Conservation (phyloP, 1,140 invertebrate species). For the Diorhabda sublineata region DNA sequence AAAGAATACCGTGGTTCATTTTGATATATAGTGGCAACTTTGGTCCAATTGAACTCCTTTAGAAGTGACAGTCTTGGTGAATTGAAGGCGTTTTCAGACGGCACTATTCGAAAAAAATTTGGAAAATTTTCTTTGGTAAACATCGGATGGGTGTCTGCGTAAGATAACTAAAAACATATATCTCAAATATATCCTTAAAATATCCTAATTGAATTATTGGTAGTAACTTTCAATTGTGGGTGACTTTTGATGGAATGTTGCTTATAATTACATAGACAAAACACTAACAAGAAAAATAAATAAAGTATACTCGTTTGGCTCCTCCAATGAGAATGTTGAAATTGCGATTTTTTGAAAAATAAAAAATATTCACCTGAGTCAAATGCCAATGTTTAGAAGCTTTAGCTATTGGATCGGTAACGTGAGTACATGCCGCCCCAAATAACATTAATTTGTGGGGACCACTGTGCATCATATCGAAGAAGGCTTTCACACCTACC, state of each 20-base stretch:
- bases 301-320: no score
- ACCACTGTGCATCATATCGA: conserved; percentile 94
- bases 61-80: conserved; percentile 83
- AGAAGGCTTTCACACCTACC: conserved; percentile 96
- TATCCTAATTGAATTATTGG: background rate
- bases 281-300: no score
- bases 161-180: conserved; percentile 70
- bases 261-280: no score
- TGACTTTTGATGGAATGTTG: no score
- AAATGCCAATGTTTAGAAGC: conserved; percentile 95
- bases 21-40: conserved; percentile 95
- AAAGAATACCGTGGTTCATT: conserved; percentile 91
- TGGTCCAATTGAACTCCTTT: conserved; percentile 92
- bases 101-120: conserved; percentile 94
- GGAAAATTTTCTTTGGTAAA: conserved; percentile 92
- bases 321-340: no score
- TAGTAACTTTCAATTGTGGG: background rate
- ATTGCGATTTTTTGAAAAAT: no score
- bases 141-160: conserved; percentile 98
- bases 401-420: conserved; percentile 96
- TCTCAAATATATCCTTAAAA: background rate
- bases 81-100: conserved; percentile 95
- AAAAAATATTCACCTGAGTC: conserved; percentile 66
- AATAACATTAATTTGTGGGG: conserved; percentile 93
- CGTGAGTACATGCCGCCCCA: conserved; percentile 92